Evolutionary conservation across 2,113 vertebrate genomes (phyloP).

Genomic region (Opisthocomus hoazin): DNA sequence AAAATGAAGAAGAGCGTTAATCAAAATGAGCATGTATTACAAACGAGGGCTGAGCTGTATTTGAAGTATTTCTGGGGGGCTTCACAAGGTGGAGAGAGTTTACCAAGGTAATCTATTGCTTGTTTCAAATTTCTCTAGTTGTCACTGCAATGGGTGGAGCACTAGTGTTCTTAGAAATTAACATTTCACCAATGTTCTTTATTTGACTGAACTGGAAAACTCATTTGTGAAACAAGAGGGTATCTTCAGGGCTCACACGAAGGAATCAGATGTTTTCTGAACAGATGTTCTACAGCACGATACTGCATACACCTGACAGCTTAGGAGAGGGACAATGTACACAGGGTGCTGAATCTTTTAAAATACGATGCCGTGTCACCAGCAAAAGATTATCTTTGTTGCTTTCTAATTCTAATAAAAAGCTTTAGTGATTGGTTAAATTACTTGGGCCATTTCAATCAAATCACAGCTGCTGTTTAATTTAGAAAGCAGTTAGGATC

Average conservation of each 20-base stretch:
- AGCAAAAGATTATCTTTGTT: not conserved
- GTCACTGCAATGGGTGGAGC: not conserved
- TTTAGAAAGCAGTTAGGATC: not conserved
- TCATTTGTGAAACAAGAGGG: not conserved
- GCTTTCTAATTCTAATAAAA: constrained; percentile 1
- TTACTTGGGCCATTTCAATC: not conserved
- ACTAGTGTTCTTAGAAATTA: not conserved
- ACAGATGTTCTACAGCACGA: not conserved
- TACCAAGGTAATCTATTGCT: not conserved
- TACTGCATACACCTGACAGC: not conserved
- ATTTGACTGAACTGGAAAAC: not conserved
- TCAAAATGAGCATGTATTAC: not conserved
- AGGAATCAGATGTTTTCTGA: not conserved
- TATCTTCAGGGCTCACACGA: not conserved
- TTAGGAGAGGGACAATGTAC: not conserved
- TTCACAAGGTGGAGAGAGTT: not conserved
- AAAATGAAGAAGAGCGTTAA: not conserved
- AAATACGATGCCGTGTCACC: rapidly evolving
- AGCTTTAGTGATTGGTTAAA: not conserved
- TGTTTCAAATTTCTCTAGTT: not conserved
- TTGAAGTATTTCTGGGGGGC: not conserved
- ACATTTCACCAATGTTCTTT: not conserved
- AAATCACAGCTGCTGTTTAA: constrained; percentile 12
- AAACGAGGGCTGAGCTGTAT: rapidly evolving
- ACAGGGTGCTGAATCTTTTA: not conserved